phyloP scores from a whole-genome alignment of 64 coral and sea anemone species.

The Exaiptasia diaphana region DNA sequence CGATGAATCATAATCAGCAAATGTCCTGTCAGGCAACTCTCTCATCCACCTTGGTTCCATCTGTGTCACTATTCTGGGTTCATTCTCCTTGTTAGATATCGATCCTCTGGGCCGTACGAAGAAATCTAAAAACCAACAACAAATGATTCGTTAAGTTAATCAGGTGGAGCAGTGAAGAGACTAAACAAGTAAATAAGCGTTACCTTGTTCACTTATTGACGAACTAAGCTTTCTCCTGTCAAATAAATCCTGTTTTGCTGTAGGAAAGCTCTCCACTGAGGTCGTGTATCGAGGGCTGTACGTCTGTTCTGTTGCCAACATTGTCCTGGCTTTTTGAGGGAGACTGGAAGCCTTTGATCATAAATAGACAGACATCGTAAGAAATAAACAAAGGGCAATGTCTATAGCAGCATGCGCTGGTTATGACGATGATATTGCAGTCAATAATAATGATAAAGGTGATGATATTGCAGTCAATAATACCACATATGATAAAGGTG shows the following conservation, averaged over 20 bases:
- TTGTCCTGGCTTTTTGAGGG: not conserved
- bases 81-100: not conserved
- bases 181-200: not conserved
- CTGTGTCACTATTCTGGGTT: not conserved
- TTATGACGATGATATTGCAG: no score
- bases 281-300: not conserved
- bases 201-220: not conserved
- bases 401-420: no score
- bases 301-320: constrained; percentile 8
- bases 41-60: constrained; percentile 51
- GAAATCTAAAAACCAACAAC: no score
- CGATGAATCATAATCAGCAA: not conserved
- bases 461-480: no score
- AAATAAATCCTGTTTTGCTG: constrained; percentile 38
- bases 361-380: no score
- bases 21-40: constrained; percentile 45
- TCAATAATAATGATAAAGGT: no score
- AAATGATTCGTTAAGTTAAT: no score
- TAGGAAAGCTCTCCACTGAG: constrained; percentile 31
- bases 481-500: no score
- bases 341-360: no score
- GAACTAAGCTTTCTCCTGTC: not conserved
- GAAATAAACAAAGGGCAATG: no score
- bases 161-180: not conserved
- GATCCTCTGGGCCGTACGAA: not conserved